Evolutionary conservation across 2,888 invertebrate species (phyloP).

Genomic region (Campoplex capitator): DNA sequence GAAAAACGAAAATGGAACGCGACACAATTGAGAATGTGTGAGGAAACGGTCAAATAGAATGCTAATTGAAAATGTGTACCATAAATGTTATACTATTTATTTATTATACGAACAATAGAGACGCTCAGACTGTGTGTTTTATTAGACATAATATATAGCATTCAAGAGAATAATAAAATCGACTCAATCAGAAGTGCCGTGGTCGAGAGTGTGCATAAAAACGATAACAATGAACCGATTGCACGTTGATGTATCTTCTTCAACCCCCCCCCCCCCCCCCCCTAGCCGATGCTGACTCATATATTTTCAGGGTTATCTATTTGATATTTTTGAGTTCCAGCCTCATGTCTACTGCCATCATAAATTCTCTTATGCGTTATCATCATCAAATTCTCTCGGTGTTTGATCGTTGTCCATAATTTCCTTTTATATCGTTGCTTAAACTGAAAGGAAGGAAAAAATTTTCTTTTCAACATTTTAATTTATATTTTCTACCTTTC

Average conservation of each 20-base stretch:
- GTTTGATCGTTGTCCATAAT: no score
- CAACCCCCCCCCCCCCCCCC: neutral
- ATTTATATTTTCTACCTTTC: neutral
- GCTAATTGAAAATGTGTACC: slow-evolving; percentile 59
- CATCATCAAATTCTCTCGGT: neutral
- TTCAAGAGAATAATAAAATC: slow-evolving; percentile 47
- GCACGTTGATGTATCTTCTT: neutral
- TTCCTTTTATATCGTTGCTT: neutral
- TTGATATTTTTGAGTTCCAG: neutral
- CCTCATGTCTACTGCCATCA: neutral
- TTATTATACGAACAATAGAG: slow-evolving; percentile 60
- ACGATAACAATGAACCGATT: neutral
- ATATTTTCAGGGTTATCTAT: neutral
- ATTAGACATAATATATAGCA: slow-evolving; percentile 28
- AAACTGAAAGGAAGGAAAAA: neutral
- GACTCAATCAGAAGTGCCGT: slow-evolving; percentile 11
- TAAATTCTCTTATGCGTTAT: neutral
- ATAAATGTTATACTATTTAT: slow-evolving; percentile 60
- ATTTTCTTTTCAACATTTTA: neutral
- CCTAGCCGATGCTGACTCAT: neutral
- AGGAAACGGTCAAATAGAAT: slow-evolving; percentile 19
- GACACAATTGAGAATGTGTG: slow-evolving; percentile 37
- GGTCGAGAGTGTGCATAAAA: neutral
- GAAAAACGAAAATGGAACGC: slow-evolving; percentile 18
- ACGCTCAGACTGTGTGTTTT: slow-evolving; percentile 64